Conservation (phyloP, 2,113 vertebrate genomes). For the Passer montanus region DNA sequence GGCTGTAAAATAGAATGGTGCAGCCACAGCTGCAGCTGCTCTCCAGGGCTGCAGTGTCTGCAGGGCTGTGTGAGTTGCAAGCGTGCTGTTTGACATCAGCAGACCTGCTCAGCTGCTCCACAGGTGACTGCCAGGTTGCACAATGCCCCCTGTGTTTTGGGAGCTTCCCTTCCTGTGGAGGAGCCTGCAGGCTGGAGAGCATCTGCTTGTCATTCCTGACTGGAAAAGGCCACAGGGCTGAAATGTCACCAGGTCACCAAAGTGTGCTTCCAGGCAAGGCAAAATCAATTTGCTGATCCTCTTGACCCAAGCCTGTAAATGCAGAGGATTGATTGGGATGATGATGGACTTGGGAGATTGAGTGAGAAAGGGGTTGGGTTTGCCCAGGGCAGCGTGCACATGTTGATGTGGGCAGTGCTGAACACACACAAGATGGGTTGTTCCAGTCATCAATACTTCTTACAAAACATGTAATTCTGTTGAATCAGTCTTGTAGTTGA, state of each 20-base stretch:
- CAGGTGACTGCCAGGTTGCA: background rate
- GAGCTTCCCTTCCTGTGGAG: fast-evolving
- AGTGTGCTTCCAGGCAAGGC: background rate
- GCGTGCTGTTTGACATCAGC: background rate
- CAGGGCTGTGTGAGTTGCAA: background rate
- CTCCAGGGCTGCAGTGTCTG: background rate
- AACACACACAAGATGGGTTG: background rate
- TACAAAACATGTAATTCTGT: background rate
- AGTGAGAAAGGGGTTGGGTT: background rate
- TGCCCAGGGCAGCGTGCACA: fast-evolving
- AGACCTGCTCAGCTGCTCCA: background rate
- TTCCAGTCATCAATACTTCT: background rate
- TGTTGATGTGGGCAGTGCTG: background rate
- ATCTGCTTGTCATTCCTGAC: background rate
- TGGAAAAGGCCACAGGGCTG: background rate
- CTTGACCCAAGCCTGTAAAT: background rate
- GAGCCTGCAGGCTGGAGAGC: background rate
- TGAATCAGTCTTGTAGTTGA: background rate
- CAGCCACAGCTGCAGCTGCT: background rate
- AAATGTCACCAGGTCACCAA: background rate
- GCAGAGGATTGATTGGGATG: background rate
- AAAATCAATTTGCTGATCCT: background rate
- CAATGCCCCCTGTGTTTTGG: background rate
- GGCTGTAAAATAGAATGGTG: background rate
- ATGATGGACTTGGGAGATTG: background rate